A percentile compares a stretch with the other conserved stretches of the same genome.
Conservation (phyloP, 1,140 invertebrate genomes). For the Maconellicoccus hirsutus region DNA sequence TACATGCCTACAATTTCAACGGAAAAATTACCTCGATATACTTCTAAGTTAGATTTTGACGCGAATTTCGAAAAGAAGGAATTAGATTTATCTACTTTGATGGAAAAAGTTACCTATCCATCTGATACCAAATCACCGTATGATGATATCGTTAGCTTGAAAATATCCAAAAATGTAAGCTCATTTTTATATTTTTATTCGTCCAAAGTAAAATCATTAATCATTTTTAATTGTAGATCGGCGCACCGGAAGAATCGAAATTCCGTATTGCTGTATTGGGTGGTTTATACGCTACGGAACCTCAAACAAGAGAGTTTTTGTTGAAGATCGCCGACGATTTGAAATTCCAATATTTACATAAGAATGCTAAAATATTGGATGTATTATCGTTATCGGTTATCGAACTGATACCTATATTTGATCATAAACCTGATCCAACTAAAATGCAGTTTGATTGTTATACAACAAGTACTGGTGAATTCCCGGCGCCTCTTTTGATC, state of each 20-base stretch:
- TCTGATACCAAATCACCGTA: neutral
- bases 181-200: neutral
- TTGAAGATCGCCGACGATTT: slow-evolving; percentile 73
- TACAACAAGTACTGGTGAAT: slow-evolving; percentile 21
- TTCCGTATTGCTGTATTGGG: slow-evolving; percentile 70
- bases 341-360: slow-evolving; percentile 50
- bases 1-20: neutral
- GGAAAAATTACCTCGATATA: neutral
- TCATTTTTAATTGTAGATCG: slow-evolving; percentile 26
- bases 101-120: neutral
- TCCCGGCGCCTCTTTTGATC: slow-evolving; percentile 26
- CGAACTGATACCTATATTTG: slow-evolving; percentile 56
- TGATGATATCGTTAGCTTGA: neutral
- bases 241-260: slow-evolving; percentile 58
- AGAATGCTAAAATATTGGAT: slow-evolving; percentile 46
- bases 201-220: too few relatives aligned
- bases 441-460: slow-evolving; percentile 25
- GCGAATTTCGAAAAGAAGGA: neutral
- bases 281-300: slow-evolving; percentile 69
- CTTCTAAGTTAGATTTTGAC: neutral
- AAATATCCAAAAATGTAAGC: neutral
- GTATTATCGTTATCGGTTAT: slow-evolving; percentile 60
- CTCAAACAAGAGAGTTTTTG: slow-evolving; percentile 69
- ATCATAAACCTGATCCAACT: slow-evolving; percentile 22
- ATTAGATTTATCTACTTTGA: neutral